phyloP scores from a whole-genome alignment of 1,140 invertebrate species.

The Stegodyphus mimosarum region DNA sequence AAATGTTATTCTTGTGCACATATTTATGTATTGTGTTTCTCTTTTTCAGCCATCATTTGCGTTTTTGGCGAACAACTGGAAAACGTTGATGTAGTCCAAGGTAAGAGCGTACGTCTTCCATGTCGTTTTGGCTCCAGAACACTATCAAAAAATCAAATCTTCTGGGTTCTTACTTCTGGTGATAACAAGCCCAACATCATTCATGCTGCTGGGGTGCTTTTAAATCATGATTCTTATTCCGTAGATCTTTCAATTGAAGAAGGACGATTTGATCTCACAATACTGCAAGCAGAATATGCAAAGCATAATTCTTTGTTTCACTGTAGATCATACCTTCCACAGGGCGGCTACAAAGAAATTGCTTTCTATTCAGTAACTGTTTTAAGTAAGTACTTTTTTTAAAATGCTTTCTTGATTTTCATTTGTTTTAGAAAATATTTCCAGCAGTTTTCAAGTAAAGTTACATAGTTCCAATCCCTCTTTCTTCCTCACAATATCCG shows the following conservation, averaged over 20 bases:
- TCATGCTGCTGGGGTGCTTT: constrained; percentile 70
- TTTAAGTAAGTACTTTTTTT: constrained; percentile 68
- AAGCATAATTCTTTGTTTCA: constrained; percentile 91
- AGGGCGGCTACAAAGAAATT: constrained; percentile 70
- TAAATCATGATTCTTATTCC: constrained; percentile 79
- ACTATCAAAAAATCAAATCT: constrained; percentile 70
- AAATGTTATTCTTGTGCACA: no score
- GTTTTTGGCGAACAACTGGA: not conserved
- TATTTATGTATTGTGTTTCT: no score
- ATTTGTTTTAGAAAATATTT: not conserved
- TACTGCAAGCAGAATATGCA: constrained; percentile 77
- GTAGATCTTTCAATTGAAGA: constrained; percentile 80
- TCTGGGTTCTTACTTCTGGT: constrained; percentile 4
- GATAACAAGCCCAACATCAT: constrained; percentile 73
- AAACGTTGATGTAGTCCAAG: constrained; percentile 70
- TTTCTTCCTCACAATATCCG: no score
- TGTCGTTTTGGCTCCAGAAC: constrained; percentile 78
- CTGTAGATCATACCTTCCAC: constrained; percentile 84
- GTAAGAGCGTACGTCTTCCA: constrained; percentile 80
- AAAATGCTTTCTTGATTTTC: no score
- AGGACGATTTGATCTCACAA: constrained; percentile 87
- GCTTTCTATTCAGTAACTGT: constrained; percentile 81
- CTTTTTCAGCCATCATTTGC: constrained; percentile 9
- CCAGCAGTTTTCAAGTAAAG: not conserved
- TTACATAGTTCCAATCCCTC: no score